A percentile compares a stretch with the other conserved stretches of the same genome.
Conservation (phyloP, 2,113 vertebrate species). For the Calonectris borealis region DNA sequence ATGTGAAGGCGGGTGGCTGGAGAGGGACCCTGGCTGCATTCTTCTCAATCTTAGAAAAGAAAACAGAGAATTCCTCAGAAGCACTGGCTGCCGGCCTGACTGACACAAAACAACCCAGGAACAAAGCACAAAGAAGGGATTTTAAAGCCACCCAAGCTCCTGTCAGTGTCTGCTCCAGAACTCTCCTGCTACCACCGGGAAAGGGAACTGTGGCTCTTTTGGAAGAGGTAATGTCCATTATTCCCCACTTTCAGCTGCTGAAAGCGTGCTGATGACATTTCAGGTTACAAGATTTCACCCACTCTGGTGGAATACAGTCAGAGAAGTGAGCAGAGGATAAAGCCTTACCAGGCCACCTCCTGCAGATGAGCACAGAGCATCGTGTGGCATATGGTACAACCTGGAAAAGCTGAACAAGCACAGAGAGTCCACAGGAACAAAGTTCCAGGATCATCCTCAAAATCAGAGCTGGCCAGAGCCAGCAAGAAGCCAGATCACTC, state of each 20-base stretch:
- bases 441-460: background rate
- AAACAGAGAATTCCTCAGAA: slow-evolving; percentile 41
- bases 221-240: background rate
- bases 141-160: background rate
- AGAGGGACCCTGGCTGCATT: slow-evolving; percentile 12
- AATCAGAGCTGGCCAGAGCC: background rate
- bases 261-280: rapidly evolving
- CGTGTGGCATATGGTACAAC: background rate
- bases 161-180: background rate
- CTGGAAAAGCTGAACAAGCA: background rate
- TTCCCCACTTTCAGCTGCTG: background rate
- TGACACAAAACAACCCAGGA: background rate
- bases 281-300: background rate
- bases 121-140: background rate
- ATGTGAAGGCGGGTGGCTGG: background rate
- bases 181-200: background rate
- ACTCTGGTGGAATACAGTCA: background rate
- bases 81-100: background rate
- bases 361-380: background rate
- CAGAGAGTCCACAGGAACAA: background rate
- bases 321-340: background rate
- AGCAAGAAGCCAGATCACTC: background rate
- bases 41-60: slow-evolving; percentile 43
- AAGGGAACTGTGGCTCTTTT: background rate
- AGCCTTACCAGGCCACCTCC: background rate